Percentiles rank a stretch among this genome's conserved stretches.
phyloP scores from a whole-genome alignment of 2,113 vertebrate species.

The Cnemophilus loriae region DNA sequence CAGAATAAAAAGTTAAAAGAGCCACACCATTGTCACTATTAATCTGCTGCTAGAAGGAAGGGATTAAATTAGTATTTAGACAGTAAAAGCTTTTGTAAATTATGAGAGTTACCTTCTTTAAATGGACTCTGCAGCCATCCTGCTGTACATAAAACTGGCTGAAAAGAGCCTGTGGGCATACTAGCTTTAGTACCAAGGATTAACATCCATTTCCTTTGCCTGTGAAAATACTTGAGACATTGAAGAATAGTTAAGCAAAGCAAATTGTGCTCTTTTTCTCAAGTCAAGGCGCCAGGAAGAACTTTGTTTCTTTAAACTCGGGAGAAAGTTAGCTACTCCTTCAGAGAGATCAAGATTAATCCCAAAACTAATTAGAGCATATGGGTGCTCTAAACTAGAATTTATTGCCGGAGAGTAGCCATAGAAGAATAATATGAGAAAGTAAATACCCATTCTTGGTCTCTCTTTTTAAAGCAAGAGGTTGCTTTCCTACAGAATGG shows the following conservation, averaged over 20 bases:
- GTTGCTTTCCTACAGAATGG: not conserved
- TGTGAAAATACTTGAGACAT: not conserved
- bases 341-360: not conserved
- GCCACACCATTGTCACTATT: not conserved
- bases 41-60: not conserved
- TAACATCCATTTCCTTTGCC: constrained; percentile 27
- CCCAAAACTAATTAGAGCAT: not conserved
- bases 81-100: not conserved
- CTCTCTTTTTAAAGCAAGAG: not conserved
- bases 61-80: not conserved
- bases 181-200: not conserved
- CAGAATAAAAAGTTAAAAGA: not conserved
- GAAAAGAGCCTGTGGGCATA: not conserved
- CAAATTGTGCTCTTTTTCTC: not conserved
- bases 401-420: not conserved
- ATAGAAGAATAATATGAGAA: not conserved
- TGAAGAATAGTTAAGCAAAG: not conserved
- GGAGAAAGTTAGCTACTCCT: not conserved
- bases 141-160: not conserved
- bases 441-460: not conserved
- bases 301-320: not conserved
- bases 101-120: not conserved
- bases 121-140: not conserved
- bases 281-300: not conserved
- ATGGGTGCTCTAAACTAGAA: not conserved